A percentile compares a stretch with the other conserved stretches of the same genome.
These are phyloP conservation scores for Brachyalestes nurse DNA, from an alignment of 2,797 vertebrate species.

Conservation along the genomic window DNA sequence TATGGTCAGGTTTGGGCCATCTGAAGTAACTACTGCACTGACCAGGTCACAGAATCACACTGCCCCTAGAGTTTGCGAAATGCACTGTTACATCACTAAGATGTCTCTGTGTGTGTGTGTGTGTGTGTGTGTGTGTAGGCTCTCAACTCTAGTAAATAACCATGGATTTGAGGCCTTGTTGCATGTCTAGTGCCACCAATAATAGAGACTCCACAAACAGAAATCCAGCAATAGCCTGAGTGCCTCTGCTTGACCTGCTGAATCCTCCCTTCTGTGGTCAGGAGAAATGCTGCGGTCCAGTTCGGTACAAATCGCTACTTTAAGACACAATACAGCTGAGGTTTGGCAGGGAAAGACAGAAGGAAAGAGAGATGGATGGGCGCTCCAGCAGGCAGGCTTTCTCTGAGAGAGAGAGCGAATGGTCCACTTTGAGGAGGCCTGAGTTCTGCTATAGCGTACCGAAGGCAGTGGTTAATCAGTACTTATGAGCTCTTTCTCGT, in stretches of 20 bases:
- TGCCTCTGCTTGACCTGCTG: constrained; percentile 17
- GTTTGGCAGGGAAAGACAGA: constrained; percentile 46
- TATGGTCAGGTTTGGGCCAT: not conserved
- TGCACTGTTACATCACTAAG: not conserved
- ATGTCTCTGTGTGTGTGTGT: not conserved
- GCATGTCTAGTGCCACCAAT: constrained; percentile 32
- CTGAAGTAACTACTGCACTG: not conserved
- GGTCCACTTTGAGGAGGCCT: not conserved
- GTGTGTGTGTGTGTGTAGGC: not conserved
- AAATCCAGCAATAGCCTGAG: constrained; percentile 43
- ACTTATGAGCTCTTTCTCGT: not conserved
- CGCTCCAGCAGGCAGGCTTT: constrained; percentile 21
- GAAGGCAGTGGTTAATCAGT: constrained; percentile 25
- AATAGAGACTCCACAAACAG: constrained; percentile 14
- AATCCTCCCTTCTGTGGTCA: constrained; percentile 40
- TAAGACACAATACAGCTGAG: constrained; percentile 59
- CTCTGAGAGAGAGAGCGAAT: constrained; percentile 31
- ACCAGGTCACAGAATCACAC: constrained; percentile 12
- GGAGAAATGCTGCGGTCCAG: constrained; percentile 39
- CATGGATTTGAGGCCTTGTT: constrained; percentile 11
- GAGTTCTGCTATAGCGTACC: not conserved
- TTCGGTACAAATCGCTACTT: constrained; percentile 51
- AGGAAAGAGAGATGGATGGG: constrained; percentile 34
- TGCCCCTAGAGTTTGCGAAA: constrained; percentile 34
- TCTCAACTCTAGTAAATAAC: not conserved